Conservation (phyloP, 1,140 invertebrate genomes). For the Macrosteles quadrilineatus region DNA sequence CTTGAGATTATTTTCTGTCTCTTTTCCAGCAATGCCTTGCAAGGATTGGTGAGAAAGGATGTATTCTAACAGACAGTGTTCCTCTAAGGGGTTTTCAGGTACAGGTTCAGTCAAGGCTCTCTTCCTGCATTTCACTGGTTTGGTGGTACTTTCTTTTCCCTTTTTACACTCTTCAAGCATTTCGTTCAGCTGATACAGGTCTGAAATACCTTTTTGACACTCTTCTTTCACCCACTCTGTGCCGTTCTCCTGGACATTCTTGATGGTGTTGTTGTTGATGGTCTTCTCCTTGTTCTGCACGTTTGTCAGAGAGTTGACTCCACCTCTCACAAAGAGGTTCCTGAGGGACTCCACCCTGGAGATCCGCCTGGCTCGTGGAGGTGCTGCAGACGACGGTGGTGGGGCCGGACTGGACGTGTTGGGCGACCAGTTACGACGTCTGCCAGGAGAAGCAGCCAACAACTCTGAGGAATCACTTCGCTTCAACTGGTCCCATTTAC, state of each 20-base stretch:
- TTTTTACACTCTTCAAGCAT: constrained; percentile 30
- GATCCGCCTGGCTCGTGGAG: constrained; percentile 52
- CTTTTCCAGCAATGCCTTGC: constrained; percentile 22
- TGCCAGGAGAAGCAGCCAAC: constrained; percentile 51
- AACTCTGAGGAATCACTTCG: constrained; percentile 60
- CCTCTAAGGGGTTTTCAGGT: constrained; percentile 42
- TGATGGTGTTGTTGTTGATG: constrained; percentile 9
- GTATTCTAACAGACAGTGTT: constrained; percentile 42
- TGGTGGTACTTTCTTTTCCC: constrained; percentile 27
- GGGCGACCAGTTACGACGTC: constrained; percentile 54
- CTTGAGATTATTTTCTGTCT: constrained; percentile 34
- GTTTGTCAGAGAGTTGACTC: constrained; percentile 41
- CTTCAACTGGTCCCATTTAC: constrained; percentile 63
- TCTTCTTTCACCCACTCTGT: constrained; percentile 46
- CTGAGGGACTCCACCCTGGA: constrained; percentile 60
- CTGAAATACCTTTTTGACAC: constrained; percentile 45
- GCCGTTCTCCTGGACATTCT: constrained; percentile 30
- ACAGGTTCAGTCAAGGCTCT: constrained; percentile 38
- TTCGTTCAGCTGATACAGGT: constrained; percentile 45
- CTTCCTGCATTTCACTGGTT: constrained; percentile 32
- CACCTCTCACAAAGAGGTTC: constrained; percentile 52
- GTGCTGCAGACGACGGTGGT: constrained; percentile 19
- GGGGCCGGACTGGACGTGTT: constrained; percentile 42
- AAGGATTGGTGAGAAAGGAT: constrained; percentile 33
- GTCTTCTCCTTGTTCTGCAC: constrained; percentile 24